Evolutionary conservation across 2,113 vertebrate genomes (phyloP).

Genomic region (Varanus salvator): DNA sequence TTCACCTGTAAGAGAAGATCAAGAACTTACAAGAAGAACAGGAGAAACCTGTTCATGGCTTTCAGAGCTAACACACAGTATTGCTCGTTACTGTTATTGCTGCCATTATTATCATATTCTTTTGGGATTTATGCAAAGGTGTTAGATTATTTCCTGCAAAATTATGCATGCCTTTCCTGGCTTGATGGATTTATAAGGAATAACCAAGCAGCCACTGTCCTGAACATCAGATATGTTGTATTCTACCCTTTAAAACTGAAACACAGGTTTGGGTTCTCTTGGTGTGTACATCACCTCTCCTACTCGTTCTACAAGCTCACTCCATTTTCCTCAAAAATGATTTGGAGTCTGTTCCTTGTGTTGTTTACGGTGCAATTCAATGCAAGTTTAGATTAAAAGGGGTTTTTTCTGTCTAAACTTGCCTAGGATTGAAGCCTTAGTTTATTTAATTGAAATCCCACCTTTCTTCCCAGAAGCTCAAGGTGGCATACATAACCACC

Average conservation of each 20-base stretch:
- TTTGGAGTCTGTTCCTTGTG: neutral
- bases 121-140: neutral
- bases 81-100: too few relatives aligned
- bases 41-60: fast-evolving
- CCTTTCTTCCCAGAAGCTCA: neutral
- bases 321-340: neutral
- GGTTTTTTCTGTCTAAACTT: too few relatives aligned
- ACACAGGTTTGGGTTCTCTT: neutral
- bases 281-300: neutral
- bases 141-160: too few relatives aligned
- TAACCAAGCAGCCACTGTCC: neutral
- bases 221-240: neutral
- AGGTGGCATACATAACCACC: neutral
- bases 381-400: too few relatives aligned
- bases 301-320: neutral
- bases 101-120: neutral
- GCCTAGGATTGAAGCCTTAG: too few relatives aligned
- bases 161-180: neutral
- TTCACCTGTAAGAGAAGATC: constrained; percentile 81
- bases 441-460: neutral
- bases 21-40: constrained; percentile 27
- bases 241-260: neutral
- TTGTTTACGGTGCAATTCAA: too few relatives aligned
- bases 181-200: neutral
- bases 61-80: neutral